Evolutionary conservation across 2,113 vertebrate genomes (phyloP), one percentile per base, ranked within the genome.

Genomic region (Caranx ignobilis): DNA sequence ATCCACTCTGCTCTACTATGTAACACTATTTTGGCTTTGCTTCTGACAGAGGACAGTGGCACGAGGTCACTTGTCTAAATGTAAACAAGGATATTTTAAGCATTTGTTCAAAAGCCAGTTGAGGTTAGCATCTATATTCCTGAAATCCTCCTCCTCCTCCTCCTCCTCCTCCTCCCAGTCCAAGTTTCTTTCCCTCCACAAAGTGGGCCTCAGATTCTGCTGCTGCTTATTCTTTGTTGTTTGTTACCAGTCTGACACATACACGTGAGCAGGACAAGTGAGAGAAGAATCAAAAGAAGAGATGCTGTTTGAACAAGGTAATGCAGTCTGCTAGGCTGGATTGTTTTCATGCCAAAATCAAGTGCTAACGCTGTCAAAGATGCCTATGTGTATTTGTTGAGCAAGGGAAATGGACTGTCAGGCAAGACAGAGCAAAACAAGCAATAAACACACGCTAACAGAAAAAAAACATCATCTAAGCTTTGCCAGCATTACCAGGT

Each of bases 361-460:
- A 68, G 48, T 69, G 56, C 54, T 15, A 31, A 43, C 67, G 11
- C 39, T 77, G 70, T 85, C 70, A 65, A 19, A 32, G 41, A 70
- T 39, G 52, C 61, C 54, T 61, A 31, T 61, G 59, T 71, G 48
- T 82, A 45, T 87, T 83, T 88, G 69, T 76, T 73, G 71, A 55
- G 69, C 69, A 52, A 50, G 18, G 31, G 32, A 69, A 68, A 35
- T 50, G 69, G 77, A 59, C 18, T 35, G 50, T 56, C 32, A 41
- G 75, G 64, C 66, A 34, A 80, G 73, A 26, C 60, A 15, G 4
- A 64, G 52, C 37, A 54, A 74, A 64, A 61, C 48, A 45, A 71
- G 73, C 31, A 64, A 85, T 67, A 75, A 83, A 69, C 68, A 80
- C 61, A 79, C 62, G 47, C 13, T 26, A 26, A n/a, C 32, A 41